Percentiles rank a stretch among this genome's conserved stretches.
Evolutionary conservation across 2,113 vertebrate genomes (phyloP).

Genomic region (Phylloscopus trochiloides): DNA sequence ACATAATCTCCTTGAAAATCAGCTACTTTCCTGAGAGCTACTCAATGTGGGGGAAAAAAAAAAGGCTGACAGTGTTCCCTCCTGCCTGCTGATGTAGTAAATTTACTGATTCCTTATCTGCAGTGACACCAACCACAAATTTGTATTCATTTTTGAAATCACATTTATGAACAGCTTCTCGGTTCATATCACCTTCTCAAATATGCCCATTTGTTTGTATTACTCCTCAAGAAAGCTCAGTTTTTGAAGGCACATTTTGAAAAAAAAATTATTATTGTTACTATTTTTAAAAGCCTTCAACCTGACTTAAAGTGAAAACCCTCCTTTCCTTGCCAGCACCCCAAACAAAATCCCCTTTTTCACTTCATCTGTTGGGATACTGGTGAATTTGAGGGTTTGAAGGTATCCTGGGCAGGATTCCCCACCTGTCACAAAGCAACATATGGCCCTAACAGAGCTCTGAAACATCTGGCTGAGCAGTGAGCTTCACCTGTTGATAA

Average conservation of each 20-base stretch:
- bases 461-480: neutral
- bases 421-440: neutral
- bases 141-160: neutral
- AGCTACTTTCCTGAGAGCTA: constrained; percentile 44
- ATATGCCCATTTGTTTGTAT: neutral
- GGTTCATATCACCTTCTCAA: neutral
- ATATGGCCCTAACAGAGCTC: neutral
- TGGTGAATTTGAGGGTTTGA: neutral
- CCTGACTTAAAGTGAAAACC: neutral
- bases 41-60: neutral
- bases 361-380: neutral
- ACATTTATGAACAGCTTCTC: constrained; percentile 20
- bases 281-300: neutral
- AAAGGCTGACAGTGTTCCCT: constrained; percentile 47
- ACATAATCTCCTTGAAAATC: constrained; percentile 63
- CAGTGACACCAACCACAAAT: neutral
- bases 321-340: neutral
- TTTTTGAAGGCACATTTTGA: neutral
- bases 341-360: neutral
- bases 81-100: constrained; percentile 27
- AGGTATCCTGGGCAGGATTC: neutral
- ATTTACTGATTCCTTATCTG: constrained; percentile 31
- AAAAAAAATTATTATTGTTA: neutral
- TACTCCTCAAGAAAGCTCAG: neutral
- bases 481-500: neutral